Percentiles rank a stretch among this genome's conserved stretches.
phyloP scores from a whole-genome alignment of 1,140 invertebrate species.

The Elymnias hypermnestra region DNA sequence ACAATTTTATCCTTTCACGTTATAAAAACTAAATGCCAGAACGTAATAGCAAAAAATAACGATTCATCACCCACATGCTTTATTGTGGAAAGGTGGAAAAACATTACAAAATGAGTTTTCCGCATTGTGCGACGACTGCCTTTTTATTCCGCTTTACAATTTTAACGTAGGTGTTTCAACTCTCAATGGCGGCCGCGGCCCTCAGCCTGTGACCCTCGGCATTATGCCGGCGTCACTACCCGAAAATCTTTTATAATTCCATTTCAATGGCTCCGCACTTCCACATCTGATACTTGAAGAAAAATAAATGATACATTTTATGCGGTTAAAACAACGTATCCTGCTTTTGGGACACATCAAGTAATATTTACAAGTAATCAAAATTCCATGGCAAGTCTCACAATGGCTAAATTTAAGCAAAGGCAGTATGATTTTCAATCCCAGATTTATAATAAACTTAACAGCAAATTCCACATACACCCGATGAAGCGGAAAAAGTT shows the following conservation, averaged over 20 bases:
- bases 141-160: background rate
- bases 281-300: background rate
- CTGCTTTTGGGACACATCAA: too few relatives aligned
- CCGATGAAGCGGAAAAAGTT: too few relatives aligned
- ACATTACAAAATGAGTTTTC: background rate
- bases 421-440: too few relatives aligned
- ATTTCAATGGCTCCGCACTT: background rate
- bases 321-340: too few relatives aligned
- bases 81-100: background rate
- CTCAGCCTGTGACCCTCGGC: background rate
- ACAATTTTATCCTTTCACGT: background rate
- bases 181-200: background rate
- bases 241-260: constrained; percentile 3
- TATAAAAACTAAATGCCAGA: background rate
- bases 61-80: background rate
- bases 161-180: background rate
- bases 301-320: background rate
- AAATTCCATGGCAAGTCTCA: too few relatives aligned
- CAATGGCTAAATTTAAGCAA: too few relatives aligned
- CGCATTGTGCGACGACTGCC: constrained; percentile 1
- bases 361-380: too few relatives aligned
- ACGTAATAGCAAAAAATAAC: background rate
- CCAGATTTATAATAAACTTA: too few relatives aligned
- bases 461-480: too few relatives aligned
- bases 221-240: background rate